A percentile compares a stretch with the other conserved stretches of the same genome.
These are phyloP conservation scores for Xenopus petersii DNA, from an alignment of 2,797 vertebrate genomes.

Conservation along the genomic window DNA sequence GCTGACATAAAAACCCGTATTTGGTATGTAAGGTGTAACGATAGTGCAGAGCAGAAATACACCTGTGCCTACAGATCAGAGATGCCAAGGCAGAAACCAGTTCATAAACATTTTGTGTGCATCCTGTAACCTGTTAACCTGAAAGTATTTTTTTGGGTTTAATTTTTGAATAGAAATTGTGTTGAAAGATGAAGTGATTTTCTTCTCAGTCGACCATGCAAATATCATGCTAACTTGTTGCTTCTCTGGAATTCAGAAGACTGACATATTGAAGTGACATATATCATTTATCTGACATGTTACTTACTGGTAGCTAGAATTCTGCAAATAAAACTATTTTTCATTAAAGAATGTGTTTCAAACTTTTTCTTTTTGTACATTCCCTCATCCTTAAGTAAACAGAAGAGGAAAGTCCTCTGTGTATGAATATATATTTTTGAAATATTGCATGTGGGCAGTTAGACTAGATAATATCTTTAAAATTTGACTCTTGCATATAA, in stretches of 20 bases:
- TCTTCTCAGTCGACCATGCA: constrained; percentile 53
- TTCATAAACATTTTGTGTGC: constrained; percentile 2
- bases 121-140: constrained; percentile 37
- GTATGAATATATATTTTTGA: too few relatives aligned
- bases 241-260: constrained; percentile 55
- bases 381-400: too few relatives aligned
- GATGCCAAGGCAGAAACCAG: constrained; percentile 19
- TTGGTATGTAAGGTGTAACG: constrained; percentile 32
- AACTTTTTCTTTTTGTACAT: too few relatives aligned
- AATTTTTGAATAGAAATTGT: not conserved
- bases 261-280: constrained; percentile 38
- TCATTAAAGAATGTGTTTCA: too few relatives aligned
- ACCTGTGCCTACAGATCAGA: constrained; percentile 23
- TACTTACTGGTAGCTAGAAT: not conserved
- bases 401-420: too few relatives aligned
- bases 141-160: constrained; percentile 22
- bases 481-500: too few relatives aligned
- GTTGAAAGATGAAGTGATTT: constrained; percentile 61
- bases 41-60: constrained; percentile 16
- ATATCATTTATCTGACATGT: constrained; percentile 46
- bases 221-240: constrained; percentile 43
- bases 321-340: too few relatives aligned
- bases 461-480: too few relatives aligned
- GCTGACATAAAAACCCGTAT: constrained; percentile 20
- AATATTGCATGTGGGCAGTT: too few relatives aligned